These are phyloP conservation scores for Zoanthus sociatus DNA, from an alignment of 92 coral and sea anemone species.

Conservation along the genomic window DNA sequence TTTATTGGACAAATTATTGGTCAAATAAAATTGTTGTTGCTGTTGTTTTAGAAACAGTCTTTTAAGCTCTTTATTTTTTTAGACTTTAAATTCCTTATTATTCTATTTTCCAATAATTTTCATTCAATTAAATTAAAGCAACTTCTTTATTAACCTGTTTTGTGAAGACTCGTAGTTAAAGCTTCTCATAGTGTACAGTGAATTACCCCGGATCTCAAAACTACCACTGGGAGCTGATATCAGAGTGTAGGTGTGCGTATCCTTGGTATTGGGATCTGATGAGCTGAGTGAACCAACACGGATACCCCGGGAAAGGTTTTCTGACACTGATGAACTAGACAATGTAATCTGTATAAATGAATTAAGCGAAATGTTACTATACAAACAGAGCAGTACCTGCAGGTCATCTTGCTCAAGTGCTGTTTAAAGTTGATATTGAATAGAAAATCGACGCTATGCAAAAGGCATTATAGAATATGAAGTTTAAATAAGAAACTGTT, in stretches of 20 bases:
- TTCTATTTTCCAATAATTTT: too few relatives aligned
- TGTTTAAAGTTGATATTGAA: background rate
- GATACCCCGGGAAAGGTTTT: slow-evolving; percentile 85
- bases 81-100: too few relatives aligned
- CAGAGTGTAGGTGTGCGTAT: slow-evolving; percentile 82
- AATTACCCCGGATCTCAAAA: slow-evolving; percentile 83
- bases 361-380: background rate
- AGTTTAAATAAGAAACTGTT: too few relatives aligned
- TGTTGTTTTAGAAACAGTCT: too few relatives aligned
- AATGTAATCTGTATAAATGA: slow-evolving; percentile 69
- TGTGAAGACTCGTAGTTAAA: slow-evolving; percentile 86
- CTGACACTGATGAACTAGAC: slow-evolving; percentile 81
- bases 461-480: too few relatives aligned
- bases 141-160: slow-evolving; percentile 59
- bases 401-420: too few relatives aligned
- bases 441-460: background rate
- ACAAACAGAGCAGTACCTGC: background rate
- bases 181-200: slow-evolving; percentile 63
- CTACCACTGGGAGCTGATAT: slow-evolving; percentile 77
- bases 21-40: too few relatives aligned
- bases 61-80: too few relatives aligned
- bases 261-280: slow-evolving; percentile 83
- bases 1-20: too few relatives aligned
- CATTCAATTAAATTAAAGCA: background rate
- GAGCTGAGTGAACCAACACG: slow-evolving; percentile 79